Base-by-base conservation (phyloP, 2,797 vertebrate species). In the Poliocrania exsul region DNA sequence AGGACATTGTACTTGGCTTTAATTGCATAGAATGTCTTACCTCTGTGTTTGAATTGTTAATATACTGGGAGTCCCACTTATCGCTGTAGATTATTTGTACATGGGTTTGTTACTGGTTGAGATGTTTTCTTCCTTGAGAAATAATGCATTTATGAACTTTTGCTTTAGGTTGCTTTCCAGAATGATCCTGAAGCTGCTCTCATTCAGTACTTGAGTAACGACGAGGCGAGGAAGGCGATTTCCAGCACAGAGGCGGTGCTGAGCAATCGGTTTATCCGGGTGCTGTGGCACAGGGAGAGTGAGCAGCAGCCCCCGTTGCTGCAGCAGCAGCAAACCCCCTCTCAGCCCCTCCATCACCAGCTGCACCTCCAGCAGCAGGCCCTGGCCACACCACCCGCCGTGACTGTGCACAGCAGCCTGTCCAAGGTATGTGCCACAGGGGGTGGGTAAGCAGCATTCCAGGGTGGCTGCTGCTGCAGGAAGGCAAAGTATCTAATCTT, bases 241-340 rank as follows among this genome's bases (percentile, higher is more conserved):
- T 99, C 99, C 92, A 99, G 99, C 97, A 99, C 95, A 0, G 98
- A 99, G 97, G 99, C 99, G 0, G 99, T 99, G 85, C 98, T 99
- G 66, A 99, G 99, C 96, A 99, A 99, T 92, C 98, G 99, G 18
- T 99, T 99, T 74, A 99, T 99, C 93, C 96, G 99, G 51, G 99
- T 99, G 24, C 98, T 99, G 85, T 99, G 99, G 99, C 99, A 99
- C 95, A 98, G 99, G 16, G 99, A 99, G 92, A 97, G 97, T 23
- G 97, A 98, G 16, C 98, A 98, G 97, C 98, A 98, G 65, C 54
- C 97, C 11, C 70, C 96, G 0, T 70, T 97, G 26, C 96, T 90
- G 11, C 95, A 98, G 53, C 98, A 98, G 7, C 97, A 91, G 84
- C 96, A 98, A 3, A 38, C 11, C 1, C 24, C 71, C 14, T 35